phyloP scores from a whole-genome alignment of 2,888 invertebrate species.

The Marasmarcha lunaedactyla region DNA sequence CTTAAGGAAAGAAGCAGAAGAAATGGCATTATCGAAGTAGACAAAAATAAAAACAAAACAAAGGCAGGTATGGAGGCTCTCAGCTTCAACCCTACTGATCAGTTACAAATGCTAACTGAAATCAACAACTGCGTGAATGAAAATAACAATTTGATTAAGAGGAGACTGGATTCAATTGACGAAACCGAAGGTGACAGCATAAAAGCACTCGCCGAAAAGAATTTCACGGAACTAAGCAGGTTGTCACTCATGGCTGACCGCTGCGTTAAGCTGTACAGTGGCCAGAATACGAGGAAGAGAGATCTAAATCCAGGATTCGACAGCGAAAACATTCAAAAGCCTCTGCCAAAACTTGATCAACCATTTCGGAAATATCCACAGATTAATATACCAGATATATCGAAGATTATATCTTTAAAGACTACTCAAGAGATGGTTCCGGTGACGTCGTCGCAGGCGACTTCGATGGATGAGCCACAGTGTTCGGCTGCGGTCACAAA shows the following conservation, averaged over 20 bases:
- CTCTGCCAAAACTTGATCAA: constrained; percentile 18
- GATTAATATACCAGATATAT: constrained; percentile 51
- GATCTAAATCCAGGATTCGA: constrained; percentile 54
- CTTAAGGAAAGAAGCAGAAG: constrained; percentile 73
- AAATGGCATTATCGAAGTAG: constrained; percentile 38
- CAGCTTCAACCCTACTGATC: constrained; percentile 36
- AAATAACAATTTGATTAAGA: constrained; percentile 58
- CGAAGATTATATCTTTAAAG: constrained; percentile 50
- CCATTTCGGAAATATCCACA: constrained; percentile 12
- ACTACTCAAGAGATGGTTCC: constrained; percentile 26
- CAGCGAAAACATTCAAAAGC: constrained; percentile 41
- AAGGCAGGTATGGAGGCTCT: constrained; percentile 15
- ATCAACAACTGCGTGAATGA: constrained; percentile 54
- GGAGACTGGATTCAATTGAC: constrained; percentile 33
- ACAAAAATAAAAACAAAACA: constrained; percentile 12
- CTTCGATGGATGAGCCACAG: constrained; percentile 54
- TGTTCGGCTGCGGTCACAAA: constrained; percentile 38
- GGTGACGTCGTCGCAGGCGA: constrained; percentile 34
- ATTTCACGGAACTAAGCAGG: constrained; percentile 52
- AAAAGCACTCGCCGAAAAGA: constrained; percentile 49
- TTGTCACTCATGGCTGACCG: constrained; percentile 59
- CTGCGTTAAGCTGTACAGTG: constrained; percentile 51
- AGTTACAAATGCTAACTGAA: constrained; percentile 49
- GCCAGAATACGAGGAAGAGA: constrained; percentile 39
- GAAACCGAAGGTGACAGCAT: constrained; percentile 37